A percentile compares a stretch with the other conserved stretches of the same genome.
Conservation (phyloP, 2,888 invertebrate species). For the Proisotoma minuta region DNA sequence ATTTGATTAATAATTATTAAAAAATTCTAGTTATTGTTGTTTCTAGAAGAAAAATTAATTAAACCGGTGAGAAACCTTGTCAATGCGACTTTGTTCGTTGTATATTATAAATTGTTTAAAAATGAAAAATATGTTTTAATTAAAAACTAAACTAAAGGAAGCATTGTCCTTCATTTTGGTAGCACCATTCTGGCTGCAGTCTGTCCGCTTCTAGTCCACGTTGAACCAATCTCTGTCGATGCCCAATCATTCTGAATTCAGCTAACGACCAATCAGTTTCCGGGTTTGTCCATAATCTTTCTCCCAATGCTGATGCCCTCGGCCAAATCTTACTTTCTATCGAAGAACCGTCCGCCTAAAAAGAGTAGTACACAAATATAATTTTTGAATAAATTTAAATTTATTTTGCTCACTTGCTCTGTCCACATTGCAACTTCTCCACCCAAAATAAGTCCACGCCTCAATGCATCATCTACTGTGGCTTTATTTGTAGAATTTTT, state of each 20-base stretch:
- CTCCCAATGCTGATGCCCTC: constrained; percentile 41
- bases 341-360: constrained; percentile 36
- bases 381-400: background rate
- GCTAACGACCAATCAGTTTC: constrained; percentile 36
- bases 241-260: constrained; percentile 40
- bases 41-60: too few relatives aligned
- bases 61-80: constrained; percentile 6
- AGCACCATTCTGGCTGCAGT: constrained; percentile 46
- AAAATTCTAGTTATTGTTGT: too few relatives aligned
- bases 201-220: constrained; percentile 38
- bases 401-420: constrained; percentile 59
- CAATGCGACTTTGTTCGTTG: constrained; percentile 1
- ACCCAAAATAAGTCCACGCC: constrained; percentile 56
- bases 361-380: constrained; percentile 48
- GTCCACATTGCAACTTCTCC: constrained; percentile 81
- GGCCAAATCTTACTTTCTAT: constrained; percentile 43
- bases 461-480: constrained; percentile 27
- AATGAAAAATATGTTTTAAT: background rate
- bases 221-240: constrained; percentile 36
- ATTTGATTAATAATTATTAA: too few relatives aligned
- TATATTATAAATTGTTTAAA: background rate
- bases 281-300: constrained; percentile 45
- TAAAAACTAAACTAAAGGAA: constrained; percentile 6
- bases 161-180: constrained; percentile 42
- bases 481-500: constrained; percentile 30